A percentile compares a stretch with the other conserved stretches of the same genome.
phyloP scores from a whole-genome alignment of 2,113 vertebrate genomes.

The Benitochromis conjunctus region DNA sequence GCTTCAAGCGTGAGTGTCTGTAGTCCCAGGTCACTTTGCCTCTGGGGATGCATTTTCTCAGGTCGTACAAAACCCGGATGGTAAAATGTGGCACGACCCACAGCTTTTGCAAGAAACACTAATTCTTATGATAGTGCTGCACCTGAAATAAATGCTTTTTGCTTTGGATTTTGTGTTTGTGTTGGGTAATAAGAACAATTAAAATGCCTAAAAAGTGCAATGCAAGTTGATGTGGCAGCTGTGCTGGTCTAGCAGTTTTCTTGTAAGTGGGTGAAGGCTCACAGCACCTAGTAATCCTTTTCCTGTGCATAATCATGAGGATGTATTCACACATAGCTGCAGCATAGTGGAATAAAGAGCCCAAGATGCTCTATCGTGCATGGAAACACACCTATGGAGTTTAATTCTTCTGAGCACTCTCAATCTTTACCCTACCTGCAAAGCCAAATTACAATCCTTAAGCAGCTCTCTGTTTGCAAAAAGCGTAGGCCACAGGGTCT shows the following conservation, averaged over 20 bases:
- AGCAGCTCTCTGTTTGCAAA: background rate
- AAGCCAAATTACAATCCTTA: background rate
- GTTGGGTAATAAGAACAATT: background rate
- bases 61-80: background rate
- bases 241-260: background rate
- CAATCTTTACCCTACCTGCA: background rate
- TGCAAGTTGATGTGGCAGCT: background rate
- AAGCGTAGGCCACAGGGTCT: background rate
- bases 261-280: background rate
- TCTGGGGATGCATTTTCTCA: background rate
- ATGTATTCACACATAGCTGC: background rate
- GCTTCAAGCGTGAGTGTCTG: background rate
- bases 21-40: background rate
- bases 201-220: background rate
- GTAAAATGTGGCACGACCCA: background rate
- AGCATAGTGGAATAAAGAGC: background rate
- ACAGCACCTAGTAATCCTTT: background rate
- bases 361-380: background rate
- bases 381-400: background rate
- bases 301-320: background rate
- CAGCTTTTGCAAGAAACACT: background rate
- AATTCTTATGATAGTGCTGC: background rate
- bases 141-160: background rate
- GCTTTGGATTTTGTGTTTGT: background rate
- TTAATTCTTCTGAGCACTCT: background rate